Conservation (phyloP, 2,113 vertebrate genomes). For the Crotalus viridis region DNA sequence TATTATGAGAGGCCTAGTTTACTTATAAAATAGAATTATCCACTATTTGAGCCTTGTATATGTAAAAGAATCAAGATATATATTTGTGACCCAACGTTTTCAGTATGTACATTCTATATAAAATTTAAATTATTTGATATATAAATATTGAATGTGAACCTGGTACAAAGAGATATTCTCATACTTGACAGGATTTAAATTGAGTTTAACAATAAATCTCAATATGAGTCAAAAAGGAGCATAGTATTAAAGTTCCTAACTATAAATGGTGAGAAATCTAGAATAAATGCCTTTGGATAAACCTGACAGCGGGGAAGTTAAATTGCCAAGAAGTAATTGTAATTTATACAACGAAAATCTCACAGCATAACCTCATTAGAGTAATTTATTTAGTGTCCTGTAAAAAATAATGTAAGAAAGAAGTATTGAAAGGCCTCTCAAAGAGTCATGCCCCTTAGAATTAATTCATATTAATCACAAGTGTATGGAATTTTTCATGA, state of each 20-base stretch:
- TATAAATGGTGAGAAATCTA: neutral
- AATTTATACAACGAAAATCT: neutral
- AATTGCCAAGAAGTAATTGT: neutral
- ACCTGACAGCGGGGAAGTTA: neutral
- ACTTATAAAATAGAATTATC: neutral
- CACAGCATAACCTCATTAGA: neutral
- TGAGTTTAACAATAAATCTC: neutral
- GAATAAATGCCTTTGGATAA: neutral
- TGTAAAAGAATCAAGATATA: neutral
- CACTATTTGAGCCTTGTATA: neutral
- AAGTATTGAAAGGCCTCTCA: neutral
- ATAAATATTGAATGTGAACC: neutral
- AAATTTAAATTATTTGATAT: neutral
- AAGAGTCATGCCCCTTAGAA: neutral
- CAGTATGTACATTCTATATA: neutral
- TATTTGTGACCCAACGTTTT: neutral
- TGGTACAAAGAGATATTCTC: neutral
- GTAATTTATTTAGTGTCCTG: neutral
- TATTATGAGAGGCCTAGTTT: neutral
- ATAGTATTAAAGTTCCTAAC: neutral
- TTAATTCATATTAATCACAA: neutral
- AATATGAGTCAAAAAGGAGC: neutral
- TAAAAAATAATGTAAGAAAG: neutral
- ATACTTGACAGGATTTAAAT: neutral
- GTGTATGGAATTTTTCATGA: neutral